These are phyloP conservation scores for Mesocricetus auratus DNA, from an alignment of 2,113 vertebrate genomes.

Conservation along the genomic window DNA sequence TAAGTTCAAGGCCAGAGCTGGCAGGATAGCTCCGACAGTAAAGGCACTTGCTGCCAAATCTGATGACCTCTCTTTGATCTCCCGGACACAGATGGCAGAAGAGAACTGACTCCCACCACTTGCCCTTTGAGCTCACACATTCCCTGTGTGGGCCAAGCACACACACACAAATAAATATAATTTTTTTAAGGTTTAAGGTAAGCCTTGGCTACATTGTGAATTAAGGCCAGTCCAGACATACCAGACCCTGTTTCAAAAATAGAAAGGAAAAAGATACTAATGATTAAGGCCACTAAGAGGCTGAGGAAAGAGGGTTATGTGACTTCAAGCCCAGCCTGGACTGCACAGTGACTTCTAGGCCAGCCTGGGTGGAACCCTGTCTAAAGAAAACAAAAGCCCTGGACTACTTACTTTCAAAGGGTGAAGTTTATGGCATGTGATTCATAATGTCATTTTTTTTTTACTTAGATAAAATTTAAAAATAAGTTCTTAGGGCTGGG, in stretches of 20 bases:
- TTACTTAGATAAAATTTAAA: not conserved
- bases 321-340: not conserved
- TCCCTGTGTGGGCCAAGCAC: no score
- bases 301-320: not conserved
- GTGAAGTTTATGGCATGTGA: not conserved
- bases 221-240: not conserved
- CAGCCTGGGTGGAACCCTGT: not conserved
- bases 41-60: not conserved
- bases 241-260: not conserved
- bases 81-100: not conserved
- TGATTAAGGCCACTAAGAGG: not conserved
- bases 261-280: not conserved
- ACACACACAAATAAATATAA: not conserved
- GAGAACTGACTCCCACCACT: not conserved
- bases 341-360: not conserved
- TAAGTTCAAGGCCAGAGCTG: not conserved
- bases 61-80: not conserved
- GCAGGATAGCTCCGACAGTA: not conserved
- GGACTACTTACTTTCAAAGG: not conserved
- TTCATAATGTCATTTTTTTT: not conserved
- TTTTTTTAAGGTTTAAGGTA: not conserved
- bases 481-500: not conserved
- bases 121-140: not conserved
- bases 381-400: not conserved
- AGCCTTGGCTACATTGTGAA: not conserved